Percentiles rank a stretch among this genome's conserved stretches.
phyloP scores from a whole-genome alignment of 2,113 vertebrate genomes.

The Corydoras maculifer region DNA sequence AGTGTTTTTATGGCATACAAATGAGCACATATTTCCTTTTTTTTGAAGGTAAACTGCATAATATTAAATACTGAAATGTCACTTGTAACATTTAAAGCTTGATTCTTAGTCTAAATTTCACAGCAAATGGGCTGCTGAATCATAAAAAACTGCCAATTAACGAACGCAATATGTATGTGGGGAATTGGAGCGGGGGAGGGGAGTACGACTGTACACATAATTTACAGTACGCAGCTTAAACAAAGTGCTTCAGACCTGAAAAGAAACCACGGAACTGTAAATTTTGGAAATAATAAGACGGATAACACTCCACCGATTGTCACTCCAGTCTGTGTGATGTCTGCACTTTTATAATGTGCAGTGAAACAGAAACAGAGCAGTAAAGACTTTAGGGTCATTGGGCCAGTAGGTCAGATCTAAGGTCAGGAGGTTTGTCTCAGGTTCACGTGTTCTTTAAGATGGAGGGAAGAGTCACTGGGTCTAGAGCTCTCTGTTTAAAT shows the following conservation, averaged over 20 bases:
- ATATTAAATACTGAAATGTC: slow-evolving; percentile 34
- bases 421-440: slow-evolving; percentile 32
- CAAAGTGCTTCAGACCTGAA: too few species aligned
- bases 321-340: not conserved
- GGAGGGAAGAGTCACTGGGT: slow-evolving; percentile 15
- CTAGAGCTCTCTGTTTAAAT: slow-evolving; percentile 26
- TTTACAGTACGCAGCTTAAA: too few species aligned
- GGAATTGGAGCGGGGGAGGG: too few species aligned
- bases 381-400: too few species aligned
- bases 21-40: slow-evolving; percentile 21
- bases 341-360: slow-evolving; percentile 1
- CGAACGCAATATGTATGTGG: not conserved
- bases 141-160: slow-evolving; percentile 27
- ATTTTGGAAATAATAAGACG: not conserved
- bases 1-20: slow-evolving; percentile 41
- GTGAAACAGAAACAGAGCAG: not conserved
- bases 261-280: not conserved
- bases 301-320: too few species aligned
- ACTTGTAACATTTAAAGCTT: slow-evolving; percentile 30
- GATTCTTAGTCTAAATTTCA: slow-evolving; percentile 27
- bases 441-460: slow-evolving; percentile 48
- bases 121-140: slow-evolving; percentile 21
- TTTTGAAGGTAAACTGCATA: slow-evolving; percentile 23
- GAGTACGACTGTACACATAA: too few species aligned
- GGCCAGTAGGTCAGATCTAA: too few species aligned